A percentile compares a stretch with the other conserved stretches of the same genome.
These are phyloP conservation scores for Leptoclinus maculatus DNA, from an alignment of 2,797 vertebrate genomes.

Conservation along the genomic window DNA sequence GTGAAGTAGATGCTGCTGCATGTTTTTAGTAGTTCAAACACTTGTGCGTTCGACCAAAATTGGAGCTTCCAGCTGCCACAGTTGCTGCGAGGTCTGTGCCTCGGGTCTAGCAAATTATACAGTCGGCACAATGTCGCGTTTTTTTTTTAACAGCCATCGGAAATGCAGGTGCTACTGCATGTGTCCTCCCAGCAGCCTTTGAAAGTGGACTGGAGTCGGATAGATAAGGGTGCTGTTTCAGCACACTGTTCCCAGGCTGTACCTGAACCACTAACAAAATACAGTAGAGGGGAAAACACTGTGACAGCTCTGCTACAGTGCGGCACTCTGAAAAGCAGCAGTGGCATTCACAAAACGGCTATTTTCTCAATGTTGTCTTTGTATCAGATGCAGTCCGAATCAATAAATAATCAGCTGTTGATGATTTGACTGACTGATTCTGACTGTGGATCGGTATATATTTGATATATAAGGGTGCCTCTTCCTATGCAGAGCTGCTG, in stretches of 20 bases:
- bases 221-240: constrained; percentile 62
- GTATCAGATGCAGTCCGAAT: background rate
- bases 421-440: background rate
- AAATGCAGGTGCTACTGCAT: constrained; percentile 6
- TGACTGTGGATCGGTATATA: background rate
- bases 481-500: background rate
- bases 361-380: background rate
- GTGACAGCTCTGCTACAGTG: constrained; percentile 20
- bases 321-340: constrained; percentile 32
- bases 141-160: background rate
- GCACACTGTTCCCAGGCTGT: constrained; percentile 61
- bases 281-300: constrained; percentile 48
- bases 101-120: background rate
- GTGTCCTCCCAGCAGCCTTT: constrained; percentile 23
- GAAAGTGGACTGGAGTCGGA: constrained; percentile 38
- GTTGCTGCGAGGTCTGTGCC: background rate
- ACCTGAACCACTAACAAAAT: constrained; percentile 42
- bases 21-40: background rate
- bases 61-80: background rate
- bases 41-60: background rate
- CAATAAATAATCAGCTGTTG: background rate
- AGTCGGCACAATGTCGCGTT: constrained; percentile 3
- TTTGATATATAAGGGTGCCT: background rate
- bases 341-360: background rate
- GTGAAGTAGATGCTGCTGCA: background rate